Evolutionary conservation across 37 sponge, comb jelly and placozoan species (phyloP), one percentile per base, ranked within the genome.

Genomic region (Tethya wilhelma): DNA sequence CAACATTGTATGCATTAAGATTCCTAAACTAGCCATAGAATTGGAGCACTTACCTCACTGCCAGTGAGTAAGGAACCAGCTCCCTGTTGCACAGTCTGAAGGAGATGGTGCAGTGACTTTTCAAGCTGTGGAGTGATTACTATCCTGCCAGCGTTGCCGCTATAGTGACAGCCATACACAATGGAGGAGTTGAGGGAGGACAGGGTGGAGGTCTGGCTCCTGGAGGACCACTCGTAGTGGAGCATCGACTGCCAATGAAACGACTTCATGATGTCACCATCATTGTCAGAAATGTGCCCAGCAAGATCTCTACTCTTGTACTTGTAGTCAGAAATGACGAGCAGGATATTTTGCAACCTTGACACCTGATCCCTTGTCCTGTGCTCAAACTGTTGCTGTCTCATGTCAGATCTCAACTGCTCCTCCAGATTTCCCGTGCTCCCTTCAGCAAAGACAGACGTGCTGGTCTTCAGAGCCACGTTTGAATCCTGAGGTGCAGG

Each of bases 211-310:
- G 45, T 23, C 31, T 67, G 59, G 43, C 75, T 66, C 40, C 67
- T 22, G 26, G 37, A 12, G 2, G 64, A 78, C 79, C 78, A 78
- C 29, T 41, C 44, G 38, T 36, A 80, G 44, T 75, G 88, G 5
- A 75, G 82, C 60, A 62, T 44, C 1, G 68, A 55, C 63, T 75
- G 57, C 82, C 82, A 81, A 5, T 29, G 32, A 44, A 81, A 81
- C 5, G 79, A 78, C 4, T 67, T 71, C 33, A 44, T 62, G 20
- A 71, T 4, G 34, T 49, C 49, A 72, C 73, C 44, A n/a, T 20
- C 33, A 4, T 30, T 7, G 14, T n/a, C 38, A 0, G 34, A 25
- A 17, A 73, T 32, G 39, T 59, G 66, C 36, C 63, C 26, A 5
- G 14, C 3, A 7, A 79, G 31, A 22, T 60, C 23, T n/a, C 29